Evolutionary conservation across 2,113 vertebrate species (phyloP).

Genomic region (Thinocorus orbignyianus): DNA sequence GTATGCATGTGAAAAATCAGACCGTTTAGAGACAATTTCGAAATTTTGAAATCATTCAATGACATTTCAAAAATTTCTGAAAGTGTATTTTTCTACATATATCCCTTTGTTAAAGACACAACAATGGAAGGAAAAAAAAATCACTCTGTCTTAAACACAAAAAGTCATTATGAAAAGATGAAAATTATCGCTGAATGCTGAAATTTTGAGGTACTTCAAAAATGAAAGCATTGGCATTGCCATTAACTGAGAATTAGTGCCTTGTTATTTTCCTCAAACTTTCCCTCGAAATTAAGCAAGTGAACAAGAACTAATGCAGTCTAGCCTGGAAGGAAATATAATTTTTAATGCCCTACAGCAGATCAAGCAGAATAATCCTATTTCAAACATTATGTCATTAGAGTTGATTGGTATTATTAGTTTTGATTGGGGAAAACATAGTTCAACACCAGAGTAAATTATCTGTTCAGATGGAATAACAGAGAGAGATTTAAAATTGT

Average conservation of each 20-base stretch:
- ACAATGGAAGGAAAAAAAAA: not conserved
- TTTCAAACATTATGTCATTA: constrained; percentile 36
- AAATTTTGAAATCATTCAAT: not conserved
- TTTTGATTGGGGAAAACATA: constrained; percentile 45
- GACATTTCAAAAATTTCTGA: not conserved
- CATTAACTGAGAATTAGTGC: constrained; percentile 28
- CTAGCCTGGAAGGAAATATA: constrained; percentile 12
- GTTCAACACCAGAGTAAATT: constrained; percentile 7
- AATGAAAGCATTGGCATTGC: not conserved
- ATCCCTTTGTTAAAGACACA: not conserved
- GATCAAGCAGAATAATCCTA: constrained; percentile 30
- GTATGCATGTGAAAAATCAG: not conserved
- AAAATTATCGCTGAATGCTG: not conserved
- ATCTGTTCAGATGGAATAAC: constrained; percentile 11
- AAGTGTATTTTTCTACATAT: not conserved
- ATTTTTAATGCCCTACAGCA: not conserved
- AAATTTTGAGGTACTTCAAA: not conserved
- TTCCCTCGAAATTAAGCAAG: constrained; percentile 42
- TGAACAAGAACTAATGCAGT: constrained; percentile 31
- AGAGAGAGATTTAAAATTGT: not conserved
- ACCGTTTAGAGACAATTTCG: not conserved
- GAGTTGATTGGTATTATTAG: constrained; percentile 27
- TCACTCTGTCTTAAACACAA: not conserved
- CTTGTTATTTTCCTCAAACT: not conserved
- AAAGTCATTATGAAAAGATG: not conserved